These are phyloP conservation scores for Helicoverpa zea DNA, from an alignment of 1,140 invertebrate genomes.

Conservation along the genomic window DNA sequence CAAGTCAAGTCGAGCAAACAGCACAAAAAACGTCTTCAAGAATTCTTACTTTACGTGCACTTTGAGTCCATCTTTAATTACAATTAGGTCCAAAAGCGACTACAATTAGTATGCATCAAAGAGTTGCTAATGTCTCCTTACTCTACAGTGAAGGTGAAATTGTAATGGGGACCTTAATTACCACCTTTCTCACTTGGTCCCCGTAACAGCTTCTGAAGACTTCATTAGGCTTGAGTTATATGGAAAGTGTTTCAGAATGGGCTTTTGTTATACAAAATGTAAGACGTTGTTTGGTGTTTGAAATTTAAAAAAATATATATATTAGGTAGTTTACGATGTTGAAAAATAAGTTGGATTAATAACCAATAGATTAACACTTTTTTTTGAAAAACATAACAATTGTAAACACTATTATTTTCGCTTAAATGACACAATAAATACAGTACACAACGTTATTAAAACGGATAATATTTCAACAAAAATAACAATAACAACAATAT, in stretches of 20 bases:
- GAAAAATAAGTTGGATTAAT: too few species aligned
- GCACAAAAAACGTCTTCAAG: background rate
- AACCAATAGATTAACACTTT: too few species aligned
- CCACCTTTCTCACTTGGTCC: slow-evolving; percentile 58
- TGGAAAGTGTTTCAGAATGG: slow-evolving; percentile 38
- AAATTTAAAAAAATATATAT: too few species aligned
- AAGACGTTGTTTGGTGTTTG: background rate
- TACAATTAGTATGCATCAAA: slow-evolving; percentile 71
- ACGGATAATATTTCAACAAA: background rate
- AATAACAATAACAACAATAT: background rate
- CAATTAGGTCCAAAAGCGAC: slow-evolving; percentile 51
- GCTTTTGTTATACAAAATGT: background rate
- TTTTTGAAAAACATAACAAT: too few species aligned
- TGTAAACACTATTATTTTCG: too few species aligned
- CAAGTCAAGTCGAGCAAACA: background rate
- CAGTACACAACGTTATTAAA: too few species aligned
- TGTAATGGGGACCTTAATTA: slow-evolving; percentile 65
- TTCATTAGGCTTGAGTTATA: slow-evolving; percentile 68
- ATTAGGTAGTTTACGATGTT: too few species aligned
- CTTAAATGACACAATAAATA: too few species aligned
- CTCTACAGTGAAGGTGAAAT: slow-evolving; percentile 61
- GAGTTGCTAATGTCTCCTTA: slow-evolving; percentile 66
- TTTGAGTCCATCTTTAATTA: slow-evolving; percentile 42
- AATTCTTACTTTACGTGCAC: slow-evolving; percentile 26
- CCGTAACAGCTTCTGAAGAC: slow-evolving; percentile 59